A percentile compares a stretch with the other conserved stretches of the same genome.
These are phyloP conservation scores for Lacerta viridis DNA, from an alignment of 2,797 vertebrate genomes.

Conservation along the genomic window DNA sequence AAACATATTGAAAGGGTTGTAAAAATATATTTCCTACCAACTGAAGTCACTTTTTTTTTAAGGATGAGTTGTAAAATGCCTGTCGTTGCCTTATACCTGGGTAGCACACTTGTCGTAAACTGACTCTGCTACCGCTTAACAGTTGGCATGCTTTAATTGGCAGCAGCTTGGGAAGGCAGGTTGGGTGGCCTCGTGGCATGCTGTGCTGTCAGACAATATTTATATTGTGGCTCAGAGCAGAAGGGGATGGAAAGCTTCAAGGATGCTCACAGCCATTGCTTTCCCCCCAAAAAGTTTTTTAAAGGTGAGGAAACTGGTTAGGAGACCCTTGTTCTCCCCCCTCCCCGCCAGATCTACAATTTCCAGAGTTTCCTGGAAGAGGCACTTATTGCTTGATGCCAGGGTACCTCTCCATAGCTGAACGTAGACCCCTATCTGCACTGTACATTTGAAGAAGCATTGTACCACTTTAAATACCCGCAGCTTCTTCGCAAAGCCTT, in stretches of 20 bases:
- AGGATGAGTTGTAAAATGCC: conserved; percentile 50
- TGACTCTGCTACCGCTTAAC: conserved; percentile 42
- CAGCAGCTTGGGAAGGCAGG: conserved; percentile 12
- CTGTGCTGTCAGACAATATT: neutral
- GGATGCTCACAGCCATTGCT: neutral
- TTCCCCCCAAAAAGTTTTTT: too few relatives aligned
- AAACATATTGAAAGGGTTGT: conserved; percentile 62
- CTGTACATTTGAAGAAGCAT: too few relatives aligned
- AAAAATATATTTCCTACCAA: conserved; percentile 65
- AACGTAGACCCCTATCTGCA: too few relatives aligned
- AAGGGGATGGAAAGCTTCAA: too few relatives aligned
- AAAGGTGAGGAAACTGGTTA: too few relatives aligned
- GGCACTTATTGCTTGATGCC: too few relatives aligned
- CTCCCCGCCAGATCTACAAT: too few relatives aligned
- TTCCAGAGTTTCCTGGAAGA: too few relatives aligned
- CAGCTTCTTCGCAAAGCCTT: too few relatives aligned
- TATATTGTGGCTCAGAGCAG: neutral
- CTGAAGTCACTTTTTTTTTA: conserved; percentile 53
- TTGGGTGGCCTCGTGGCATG: neutral
- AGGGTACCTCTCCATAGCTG: too few relatives aligned
- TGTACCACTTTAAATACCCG: too few relatives aligned
- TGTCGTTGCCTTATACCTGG: conserved; percentile 65
- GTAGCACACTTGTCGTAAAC: conserved; percentile 26
- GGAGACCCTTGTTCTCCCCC: too few relatives aligned
- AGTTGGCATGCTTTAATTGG: conserved; percentile 24